These are phyloP conservation scores for Malthinus flaveolus DNA, from an alignment of 2,888 invertebrate genomes.

Conservation along the genomic window DNA sequence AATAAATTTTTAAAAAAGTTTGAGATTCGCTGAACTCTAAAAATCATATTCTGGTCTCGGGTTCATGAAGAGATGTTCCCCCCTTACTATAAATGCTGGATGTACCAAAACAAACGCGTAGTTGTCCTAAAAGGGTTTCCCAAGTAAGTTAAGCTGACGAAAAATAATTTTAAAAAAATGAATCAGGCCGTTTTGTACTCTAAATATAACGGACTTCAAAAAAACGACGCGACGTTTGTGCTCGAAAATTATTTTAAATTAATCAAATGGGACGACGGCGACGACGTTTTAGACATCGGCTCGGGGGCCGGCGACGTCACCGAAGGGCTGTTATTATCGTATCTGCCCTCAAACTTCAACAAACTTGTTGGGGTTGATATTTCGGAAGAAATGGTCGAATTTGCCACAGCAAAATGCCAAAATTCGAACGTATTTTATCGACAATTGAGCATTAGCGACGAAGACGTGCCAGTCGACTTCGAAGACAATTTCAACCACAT, in stretches of 20 bases:
- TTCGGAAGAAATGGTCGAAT: slow-evolving; percentile 71
- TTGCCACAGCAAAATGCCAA: slow-evolving; percentile 61
- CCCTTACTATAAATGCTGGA: slow-evolving; percentile 34
- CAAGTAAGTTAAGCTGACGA: slow-evolving; percentile 12
- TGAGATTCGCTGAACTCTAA: slow-evolving; percentile 22
- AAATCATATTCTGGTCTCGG: slow-evolving; percentile 25
- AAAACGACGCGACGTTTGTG: slow-evolving; percentile 65
- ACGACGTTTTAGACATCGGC: slow-evolving; percentile 70
- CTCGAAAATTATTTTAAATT: slow-evolving; percentile 65
- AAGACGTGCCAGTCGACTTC: slow-evolving; percentile 56
- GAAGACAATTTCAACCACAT: slow-evolving; percentile 65
- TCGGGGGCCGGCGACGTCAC: slow-evolving; percentile 75
- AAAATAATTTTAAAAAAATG: slow-evolving; percentile 53
- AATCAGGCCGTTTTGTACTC: slow-evolving; percentile 70
- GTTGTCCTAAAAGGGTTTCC: slow-evolving; percentile 23
- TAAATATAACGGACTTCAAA: slow-evolving; percentile 69
- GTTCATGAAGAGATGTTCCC: slow-evolving; percentile 29
- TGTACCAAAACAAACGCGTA: slow-evolving; percentile 26
- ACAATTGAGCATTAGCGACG: slow-evolving; percentile 62
- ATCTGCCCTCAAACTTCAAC: slow-evolving; percentile 60
- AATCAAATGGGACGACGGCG: slow-evolving; percentile 56
- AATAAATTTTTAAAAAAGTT: not conserved
- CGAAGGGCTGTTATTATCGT: slow-evolving; percentile 64
- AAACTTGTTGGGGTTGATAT: slow-evolving; percentile 69
- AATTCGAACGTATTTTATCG: slow-evolving; percentile 57